Evolutionary conservation across 2,113 vertebrate species (phyloP), one percentile per base, ranked within the genome.

Genomic region (Fregata magnificens): DNA sequence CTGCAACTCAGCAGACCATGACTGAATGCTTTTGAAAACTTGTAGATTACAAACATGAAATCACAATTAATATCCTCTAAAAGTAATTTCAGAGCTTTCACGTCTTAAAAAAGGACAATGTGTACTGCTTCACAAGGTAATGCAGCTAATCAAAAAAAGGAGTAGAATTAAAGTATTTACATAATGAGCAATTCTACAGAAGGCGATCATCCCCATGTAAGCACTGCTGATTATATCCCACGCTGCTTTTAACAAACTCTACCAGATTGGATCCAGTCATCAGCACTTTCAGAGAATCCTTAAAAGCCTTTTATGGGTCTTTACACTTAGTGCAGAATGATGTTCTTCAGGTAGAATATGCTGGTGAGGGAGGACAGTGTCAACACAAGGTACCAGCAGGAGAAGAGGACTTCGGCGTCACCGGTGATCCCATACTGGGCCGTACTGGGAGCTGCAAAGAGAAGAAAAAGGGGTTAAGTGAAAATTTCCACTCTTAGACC

Each of bases 161-260:
- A 98, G 98, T 97, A 97, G 98, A 99, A 98, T 98, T 97, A 98
- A 99, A 98, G 98, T 99, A 99, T 99, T 99, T 99, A 99, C 99
- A 99, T 98, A 98, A 98, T 98, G 98, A 99, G 98, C 99, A 98
- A 98, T 98, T 98, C 98, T 98, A 99, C 98, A 98, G 98, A 98
- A 98, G 98, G 98, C 96, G 96, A 98, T 97, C 98, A 98, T 98
- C 98, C 98, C 98, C 98, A 97, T 95, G 98, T 97, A 98, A 98
- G 98, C 98, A 98, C 98, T 97, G 98, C 98, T 99, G 99, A 99
- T 99, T 98, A 98, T 98, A 99, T 99, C 99, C 98, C 99, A 98
- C 98, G 98, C 98, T 97, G 98, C 98, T 98, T 98, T 98, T 97
- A 98, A 98, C 99, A 98, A 98, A 99, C 98, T 98, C 98, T 98